These are phyloP conservation scores for Brachyhypopomus occidentalis DNA, from an alignment of 2,113 vertebrate species.

Conservation along the genomic window DNA sequence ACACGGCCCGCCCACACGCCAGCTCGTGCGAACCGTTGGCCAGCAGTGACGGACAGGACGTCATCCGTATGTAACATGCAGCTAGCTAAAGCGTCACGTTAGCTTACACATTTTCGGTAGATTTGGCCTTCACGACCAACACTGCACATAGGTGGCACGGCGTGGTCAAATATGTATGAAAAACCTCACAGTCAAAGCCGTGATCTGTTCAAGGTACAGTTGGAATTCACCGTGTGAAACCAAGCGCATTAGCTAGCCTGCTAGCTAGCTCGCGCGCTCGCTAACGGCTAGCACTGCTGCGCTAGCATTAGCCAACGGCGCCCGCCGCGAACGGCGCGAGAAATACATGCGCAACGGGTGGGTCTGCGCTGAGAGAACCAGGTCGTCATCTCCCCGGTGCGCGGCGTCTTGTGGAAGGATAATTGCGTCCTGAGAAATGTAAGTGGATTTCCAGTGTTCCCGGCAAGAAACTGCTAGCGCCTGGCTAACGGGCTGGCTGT, in stretches of 20 bases:
- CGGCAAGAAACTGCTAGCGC: conserved; percentile 5
- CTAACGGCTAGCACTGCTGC: conserved; percentile 38
- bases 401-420: conserved; percentile 34
- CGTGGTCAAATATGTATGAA: conserved; percentile 67
- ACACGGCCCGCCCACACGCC: conserved; percentile 35
- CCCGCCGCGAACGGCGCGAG: neutral
- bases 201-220: conserved; percentile 61
- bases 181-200: conserved; percentile 62
- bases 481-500: conserved; percentile 26
- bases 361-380: conserved; percentile 1
- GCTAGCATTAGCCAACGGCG: conserved; percentile 29
- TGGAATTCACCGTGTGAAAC: conserved; percentile 69
- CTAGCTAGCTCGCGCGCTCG: conserved; percentile 67
- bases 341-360: conserved; percentile 39
- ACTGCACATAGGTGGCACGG: conserved; percentile 16
- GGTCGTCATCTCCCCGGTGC: conserved; percentile 25
- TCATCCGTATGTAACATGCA: conserved; percentile 72
- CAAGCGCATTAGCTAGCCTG: conserved; percentile 52
- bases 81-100: conserved; percentile 64
- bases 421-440: conserved; percentile 46
- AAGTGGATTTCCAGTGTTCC: conserved; percentile 35
- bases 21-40: conserved; percentile 47
- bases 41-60: conserved; percentile 67
- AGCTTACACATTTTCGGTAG: conserved; percentile 54
- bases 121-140: conserved; percentile 26